Percentiles rank a stretch among this genome's conserved stretches.
Conservation (phyloP, 2,113 vertebrate species). For the Setophaga petechia region DNA sequence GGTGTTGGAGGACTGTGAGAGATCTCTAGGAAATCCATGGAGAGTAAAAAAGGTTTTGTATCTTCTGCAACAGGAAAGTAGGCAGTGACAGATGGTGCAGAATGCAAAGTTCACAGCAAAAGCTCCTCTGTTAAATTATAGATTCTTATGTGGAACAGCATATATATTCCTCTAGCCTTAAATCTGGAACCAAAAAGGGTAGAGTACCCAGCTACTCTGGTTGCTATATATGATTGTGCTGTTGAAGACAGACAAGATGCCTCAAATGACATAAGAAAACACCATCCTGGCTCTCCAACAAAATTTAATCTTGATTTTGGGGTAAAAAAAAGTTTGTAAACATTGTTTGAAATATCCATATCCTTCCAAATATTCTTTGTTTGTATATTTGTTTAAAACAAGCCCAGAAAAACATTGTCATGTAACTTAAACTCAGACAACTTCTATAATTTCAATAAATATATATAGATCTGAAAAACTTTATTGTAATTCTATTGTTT, state of each 20-base stretch:
- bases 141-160: neutral
- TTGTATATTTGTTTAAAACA: neutral
- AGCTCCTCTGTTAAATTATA: neutral
- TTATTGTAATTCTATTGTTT: neutral
- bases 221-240: neutral
- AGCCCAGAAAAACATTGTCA: neutral
- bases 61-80: neutral
- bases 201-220: neutral
- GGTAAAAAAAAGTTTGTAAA: neutral
- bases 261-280: neutral
- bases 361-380: neutral
- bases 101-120: slow-evolving; percentile 5
- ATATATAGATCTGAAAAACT: neutral
- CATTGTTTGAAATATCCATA: neutral
- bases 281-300: neutral
- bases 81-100: neutral
- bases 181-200: neutral
- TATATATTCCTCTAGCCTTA: neutral
- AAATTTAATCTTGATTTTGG: neutral
- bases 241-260: neutral
- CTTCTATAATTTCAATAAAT: neutral
- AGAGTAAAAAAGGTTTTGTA: neutral
- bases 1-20: neutral
- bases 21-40: neutral
- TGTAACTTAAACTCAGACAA: neutral